Base-by-base conservation (phyloP, 2,113 vertebrate genomes). In the Xiphias gladius region DNA sequence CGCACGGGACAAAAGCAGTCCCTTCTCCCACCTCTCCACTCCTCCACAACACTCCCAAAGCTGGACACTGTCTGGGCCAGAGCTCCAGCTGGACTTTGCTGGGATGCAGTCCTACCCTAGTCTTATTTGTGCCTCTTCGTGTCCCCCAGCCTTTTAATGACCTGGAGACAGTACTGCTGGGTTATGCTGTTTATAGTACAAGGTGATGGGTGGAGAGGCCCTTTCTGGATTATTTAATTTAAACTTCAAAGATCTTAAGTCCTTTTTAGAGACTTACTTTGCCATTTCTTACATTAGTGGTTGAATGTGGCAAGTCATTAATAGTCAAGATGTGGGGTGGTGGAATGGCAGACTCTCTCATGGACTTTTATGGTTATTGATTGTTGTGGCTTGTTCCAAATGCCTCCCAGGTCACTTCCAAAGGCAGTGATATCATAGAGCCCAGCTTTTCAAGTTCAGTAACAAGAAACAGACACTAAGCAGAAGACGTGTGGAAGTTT, bases 391-490 rank as follows among this genome's bases (percentile, higher is more conserved):
- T 69, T 68, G 70, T 70, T 87, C 67, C 79, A 65, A 84, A 85
- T 84, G 76, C 63, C 87, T 82, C 86, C 82, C 81, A 76, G 84
- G 82, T 86, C 72, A 46, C 75, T 14, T 86, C 73, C 76, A 87
- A 77, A 64, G 59, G 73, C 91, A 93, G 90, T 87, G 86, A 76
- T 87, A 85, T 80, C 86, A 79, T 66, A 54, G 88, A 94, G 90
- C 91, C 93, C 93, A 73, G 74, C 73, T 86, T 85, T 79, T 86
- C 54, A 86, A 86, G 76, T 80, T 76, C 26, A 86, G 88, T 92
- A 92, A 92, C 88, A 91, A 93, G 91, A 93, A 93, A 94, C 90
- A 90, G 90, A 91, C 89, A 82, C 63, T 83, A 78, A 55, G 76
- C 57, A 37, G 67, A 67, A 32, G 75, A n/a, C 9, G 0, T 4